A percentile compares a stretch with the other conserved stretches of the same genome.
Conservation (phyloP, 2,113 vertebrate species). For the Mormoops blainvillei region DNA sequence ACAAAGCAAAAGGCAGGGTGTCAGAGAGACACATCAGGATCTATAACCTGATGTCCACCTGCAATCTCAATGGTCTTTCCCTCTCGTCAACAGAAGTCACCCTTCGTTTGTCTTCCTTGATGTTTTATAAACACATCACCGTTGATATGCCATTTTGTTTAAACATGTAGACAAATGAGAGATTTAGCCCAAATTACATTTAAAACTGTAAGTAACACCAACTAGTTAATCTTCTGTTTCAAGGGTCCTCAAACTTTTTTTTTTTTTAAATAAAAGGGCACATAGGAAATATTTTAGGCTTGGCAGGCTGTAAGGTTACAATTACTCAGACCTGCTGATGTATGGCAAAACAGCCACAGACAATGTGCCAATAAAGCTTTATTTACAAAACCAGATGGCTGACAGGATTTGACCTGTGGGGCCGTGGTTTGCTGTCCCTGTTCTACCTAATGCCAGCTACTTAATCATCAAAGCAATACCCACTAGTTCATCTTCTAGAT, state of each 20-base stretch:
- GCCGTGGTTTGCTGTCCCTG: neutral
- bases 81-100: neutral
- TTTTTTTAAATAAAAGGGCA: neutral
- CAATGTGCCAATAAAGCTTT: neutral
- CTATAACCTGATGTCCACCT: neutral
- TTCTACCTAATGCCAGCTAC: neutral
- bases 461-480: neutral
- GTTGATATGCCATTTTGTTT: neutral
- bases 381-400: neutral
- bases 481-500: neutral
- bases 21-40: too few relatives aligned
- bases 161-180: neutral
- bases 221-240: neutral
- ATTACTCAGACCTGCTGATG: neutral
- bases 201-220: neutral
- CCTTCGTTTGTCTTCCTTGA: neutral
- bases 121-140: accelerated
- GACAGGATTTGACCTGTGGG: neutral
- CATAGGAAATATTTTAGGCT: neutral
- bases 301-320: accelerated
- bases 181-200: neutral
- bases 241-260: neutral
- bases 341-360: neutral
- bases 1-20: neutral
- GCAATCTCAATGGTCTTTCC: neutral